A percentile compares a stretch with the other conserved stretches of the same genome.
phyloP scores from a whole-genome alignment of 2,888 invertebrate species.

The Hybos culiciformis region DNA sequence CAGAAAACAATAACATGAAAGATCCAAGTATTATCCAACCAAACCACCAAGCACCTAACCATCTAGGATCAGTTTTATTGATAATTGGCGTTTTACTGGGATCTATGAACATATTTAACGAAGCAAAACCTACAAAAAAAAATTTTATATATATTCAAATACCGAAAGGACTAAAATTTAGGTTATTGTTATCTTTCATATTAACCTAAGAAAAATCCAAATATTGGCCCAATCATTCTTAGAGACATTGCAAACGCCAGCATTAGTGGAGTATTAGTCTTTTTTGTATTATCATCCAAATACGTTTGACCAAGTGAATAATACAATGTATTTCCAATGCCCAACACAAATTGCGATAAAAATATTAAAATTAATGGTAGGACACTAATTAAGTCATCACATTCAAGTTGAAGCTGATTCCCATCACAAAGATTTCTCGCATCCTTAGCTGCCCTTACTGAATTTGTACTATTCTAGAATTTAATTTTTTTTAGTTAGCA shows the following conservation, averaged over 20 bases:
- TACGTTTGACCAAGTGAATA: conserved; percentile 53
- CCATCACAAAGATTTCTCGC: neutral
- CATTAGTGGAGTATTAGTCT: conserved; percentile 48
- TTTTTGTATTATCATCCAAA: conserved; percentile 53
- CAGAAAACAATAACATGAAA: conserved; percentile 44
- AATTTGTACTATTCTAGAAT: conserved; percentile 3
- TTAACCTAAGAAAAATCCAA: conserved; percentile 44
- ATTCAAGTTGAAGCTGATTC: conserved; percentile 26
- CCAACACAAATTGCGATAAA: conserved; percentile 52
- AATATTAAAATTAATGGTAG: conserved; percentile 47
- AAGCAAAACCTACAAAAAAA: conserved; percentile 24
- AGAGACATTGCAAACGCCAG: conserved; percentile 35
- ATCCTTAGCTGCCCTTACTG: conserved; percentile 21
- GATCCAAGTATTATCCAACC: conserved; percentile 43
- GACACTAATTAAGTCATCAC: conserved; percentile 36
- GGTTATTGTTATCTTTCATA: neutral
- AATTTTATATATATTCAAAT: neutral
- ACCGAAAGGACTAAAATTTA: too few species aligned
- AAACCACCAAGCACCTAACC: conserved; percentile 67
- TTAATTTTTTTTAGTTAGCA: too few species aligned
- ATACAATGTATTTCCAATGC: conserved; percentile 51
- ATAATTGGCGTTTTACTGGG: conserved; percentile 46
- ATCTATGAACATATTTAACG: conserved; percentile 45
- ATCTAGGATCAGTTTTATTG: conserved; percentile 46
- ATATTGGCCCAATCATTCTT: conserved; percentile 39